Base-by-base conservation (phyloP, 2,797 vertebrate species). In the Eurystomus glaucurus region DNA sequence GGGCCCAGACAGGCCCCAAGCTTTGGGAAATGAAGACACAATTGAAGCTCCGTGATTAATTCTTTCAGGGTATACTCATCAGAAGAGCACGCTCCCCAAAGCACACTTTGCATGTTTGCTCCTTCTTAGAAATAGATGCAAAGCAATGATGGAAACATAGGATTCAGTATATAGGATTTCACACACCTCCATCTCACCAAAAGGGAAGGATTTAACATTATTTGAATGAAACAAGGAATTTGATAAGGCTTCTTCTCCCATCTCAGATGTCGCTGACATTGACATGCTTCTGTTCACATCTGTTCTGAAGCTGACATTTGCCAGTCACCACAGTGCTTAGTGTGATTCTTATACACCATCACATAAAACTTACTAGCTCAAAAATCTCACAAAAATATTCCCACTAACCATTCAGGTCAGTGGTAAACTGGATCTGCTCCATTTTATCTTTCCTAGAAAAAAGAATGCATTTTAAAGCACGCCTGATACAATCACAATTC, bases 301-400 rank as follows among this genome's bases (percentile, higher is more conserved):
- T 57, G 18, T 87, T 35, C 74, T 83, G 29, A 78, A 85, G 94
- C 65, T 41, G 41, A 41, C 3, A 52, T 19, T 78, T 90, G 31
- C 39, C 58, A 48, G 72, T 39, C 2, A 1, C n/a, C 66, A 41
- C 35, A 76, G 35, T 10, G 14, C 22, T 76, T 37, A 55, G 26
- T 11, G 15, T 60, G 51, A 92, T 57, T 81, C 55, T 92, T 79
- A 72, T 51, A 78, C 12, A 54, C 12, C 23, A 19, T 16, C 62
- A 70, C 55, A 64, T 20, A 71, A 83, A 93, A 31, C 61, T 65
- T 37, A 26, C 22, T 76, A 72, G 29, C 17, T 88, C 29, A 82
- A 57, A 85, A 74, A 92, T 74, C 43, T 85, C 57, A 70, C 21
- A 41, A 35, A 93, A 88, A 66, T 78, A 88, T 79, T 76, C 28